Evolutionary conservation across 2,888 invertebrate genomes (phyloP).

Genomic region (Petrophora chlorosata): DNA sequence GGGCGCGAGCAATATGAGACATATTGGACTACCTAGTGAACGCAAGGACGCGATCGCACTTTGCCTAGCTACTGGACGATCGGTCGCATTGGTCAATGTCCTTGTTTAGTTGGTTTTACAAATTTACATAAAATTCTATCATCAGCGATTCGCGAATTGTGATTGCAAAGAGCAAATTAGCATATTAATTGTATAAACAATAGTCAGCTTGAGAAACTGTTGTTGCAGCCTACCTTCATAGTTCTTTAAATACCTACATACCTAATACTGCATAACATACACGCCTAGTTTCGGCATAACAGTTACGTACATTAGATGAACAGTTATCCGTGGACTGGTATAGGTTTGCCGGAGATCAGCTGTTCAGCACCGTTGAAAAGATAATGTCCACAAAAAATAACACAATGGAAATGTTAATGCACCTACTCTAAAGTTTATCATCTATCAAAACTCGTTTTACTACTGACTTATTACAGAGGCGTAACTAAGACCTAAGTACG

Average conservation of each 20-base stretch:
- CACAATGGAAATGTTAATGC: constrained; percentile 16
- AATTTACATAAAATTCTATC: constrained; percentile 41
- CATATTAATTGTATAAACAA: constrained; percentile 42
- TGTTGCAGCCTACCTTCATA: constrained; percentile 18
- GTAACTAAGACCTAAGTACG: too few species aligned
- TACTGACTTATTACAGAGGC: background rate
- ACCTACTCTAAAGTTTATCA: background rate
- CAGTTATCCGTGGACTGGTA: constrained; percentile 45
- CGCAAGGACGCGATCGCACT: constrained; percentile 69
- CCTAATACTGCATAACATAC: constrained; percentile 23
- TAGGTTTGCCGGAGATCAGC: constrained; percentile 48
- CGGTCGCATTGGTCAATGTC: constrained; percentile 39
- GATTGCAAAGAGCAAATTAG: constrained; percentile 29
- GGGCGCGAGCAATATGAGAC: constrained; percentile 50
- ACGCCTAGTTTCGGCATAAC: constrained; percentile 38
- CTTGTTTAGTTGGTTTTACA: constrained; percentile 34
- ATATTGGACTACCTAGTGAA: constrained; percentile 65
- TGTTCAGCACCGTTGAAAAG: constrained; percentile 38
- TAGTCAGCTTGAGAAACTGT: constrained; percentile 28
- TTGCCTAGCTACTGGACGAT: constrained; percentile 47
- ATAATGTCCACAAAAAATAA: constrained; percentile 19
- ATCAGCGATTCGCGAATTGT: constrained; percentile 29
- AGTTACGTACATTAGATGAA: constrained; percentile 41
- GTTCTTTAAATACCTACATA: background rate
- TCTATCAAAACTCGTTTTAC: constrained; percentile 7